Percentiles rank a stretch among this genome's conserved stretches.
These are phyloP conservation scores for Biston betularia DNA, from an alignment of 2,888 invertebrate species.

Conservation along the genomic window DNA sequence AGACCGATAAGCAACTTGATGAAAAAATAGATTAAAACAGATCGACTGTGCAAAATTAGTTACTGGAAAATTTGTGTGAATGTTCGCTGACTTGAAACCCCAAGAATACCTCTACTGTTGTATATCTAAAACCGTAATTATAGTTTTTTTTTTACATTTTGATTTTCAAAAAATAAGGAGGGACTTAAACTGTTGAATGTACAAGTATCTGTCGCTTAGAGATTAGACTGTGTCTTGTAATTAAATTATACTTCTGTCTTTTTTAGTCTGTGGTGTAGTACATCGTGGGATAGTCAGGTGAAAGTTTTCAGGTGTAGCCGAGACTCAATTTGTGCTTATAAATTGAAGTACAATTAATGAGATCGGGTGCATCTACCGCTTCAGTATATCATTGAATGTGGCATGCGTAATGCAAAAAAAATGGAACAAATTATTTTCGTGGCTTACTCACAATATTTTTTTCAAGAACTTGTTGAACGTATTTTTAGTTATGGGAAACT, in stretches of 20 bases:
- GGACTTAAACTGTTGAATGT: neutral
- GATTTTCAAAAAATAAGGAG: too few relatives aligned
- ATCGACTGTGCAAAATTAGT: neutral
- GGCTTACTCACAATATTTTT: too few relatives aligned
- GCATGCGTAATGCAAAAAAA: too few relatives aligned
- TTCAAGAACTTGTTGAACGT: too few relatives aligned
- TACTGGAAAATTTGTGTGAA: too few relatives aligned
- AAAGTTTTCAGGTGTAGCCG: conserved; percentile 1
- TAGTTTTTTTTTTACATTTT: too few relatives aligned
- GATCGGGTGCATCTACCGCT: neutral
- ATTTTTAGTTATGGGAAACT: too few relatives aligned
- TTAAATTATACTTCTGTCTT: neutral
- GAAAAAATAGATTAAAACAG: neutral
- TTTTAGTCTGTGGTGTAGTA: neutral
- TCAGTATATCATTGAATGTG: too few relatives aligned
- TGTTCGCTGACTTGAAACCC: too few relatives aligned
- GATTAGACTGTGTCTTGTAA: neutral
- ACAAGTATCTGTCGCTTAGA: neutral
- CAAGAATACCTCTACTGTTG: too few relatives aligned
- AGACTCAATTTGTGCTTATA: conserved; percentile 7
- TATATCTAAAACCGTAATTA: too few relatives aligned
- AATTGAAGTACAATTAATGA: conserved; percentile 2
- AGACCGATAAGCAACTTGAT: neutral
- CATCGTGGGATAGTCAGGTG: conserved; percentile 5
- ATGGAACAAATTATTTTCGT: too few relatives aligned